A percentile compares a stretch with the other conserved stretches of the same genome.
Conservation (phyloP, 92 coral and sea anemone species). For the Epizoanthus illoricatus region DNA sequence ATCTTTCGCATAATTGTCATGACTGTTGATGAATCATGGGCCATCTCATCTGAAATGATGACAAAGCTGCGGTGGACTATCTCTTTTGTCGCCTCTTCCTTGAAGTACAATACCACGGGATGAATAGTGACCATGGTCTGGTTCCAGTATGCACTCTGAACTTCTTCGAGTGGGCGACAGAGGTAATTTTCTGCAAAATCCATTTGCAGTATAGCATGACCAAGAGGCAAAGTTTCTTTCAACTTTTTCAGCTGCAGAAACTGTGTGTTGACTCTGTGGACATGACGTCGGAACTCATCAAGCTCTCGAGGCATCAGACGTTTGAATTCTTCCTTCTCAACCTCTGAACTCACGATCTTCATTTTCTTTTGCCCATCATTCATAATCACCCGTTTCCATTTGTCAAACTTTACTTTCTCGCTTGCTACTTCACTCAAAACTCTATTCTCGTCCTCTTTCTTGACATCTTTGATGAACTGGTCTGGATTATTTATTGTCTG, state of each 20-base stretch:
- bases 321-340: constrained; percentile 3
- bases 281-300: neutral
- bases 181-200: constrained; percentile 2
- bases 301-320: neutral
- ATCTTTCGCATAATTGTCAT: constrained; percentile 28
- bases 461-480: constrained; percentile 18
- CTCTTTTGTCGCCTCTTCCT: neutral
- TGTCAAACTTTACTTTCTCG: constrained; percentile 1
- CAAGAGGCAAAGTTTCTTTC: constrained; percentile 7
- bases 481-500: neutral
- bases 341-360: neutral
- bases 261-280: constrained; percentile 3
- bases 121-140: constrained; percentile 2
- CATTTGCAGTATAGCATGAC: neutral
- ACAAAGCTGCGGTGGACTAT: constrained; percentile 47
- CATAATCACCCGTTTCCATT: constrained; percentile 6
- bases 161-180: constrained; percentile 8
- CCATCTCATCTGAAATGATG: constrained; percentile 39
- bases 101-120: constrained; percentile 5
- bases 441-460: neutral
- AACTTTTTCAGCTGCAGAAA: neutral
- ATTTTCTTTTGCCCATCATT: neutral
- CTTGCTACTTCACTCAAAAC: constrained; percentile 2
- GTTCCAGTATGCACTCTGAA: constrained; percentile 17
- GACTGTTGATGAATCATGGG: constrained; percentile 22